These are phyloP conservation scores for Silurus asotus DNA, from an alignment of 2,113 vertebrate species.

Conservation along the genomic window DNA sequence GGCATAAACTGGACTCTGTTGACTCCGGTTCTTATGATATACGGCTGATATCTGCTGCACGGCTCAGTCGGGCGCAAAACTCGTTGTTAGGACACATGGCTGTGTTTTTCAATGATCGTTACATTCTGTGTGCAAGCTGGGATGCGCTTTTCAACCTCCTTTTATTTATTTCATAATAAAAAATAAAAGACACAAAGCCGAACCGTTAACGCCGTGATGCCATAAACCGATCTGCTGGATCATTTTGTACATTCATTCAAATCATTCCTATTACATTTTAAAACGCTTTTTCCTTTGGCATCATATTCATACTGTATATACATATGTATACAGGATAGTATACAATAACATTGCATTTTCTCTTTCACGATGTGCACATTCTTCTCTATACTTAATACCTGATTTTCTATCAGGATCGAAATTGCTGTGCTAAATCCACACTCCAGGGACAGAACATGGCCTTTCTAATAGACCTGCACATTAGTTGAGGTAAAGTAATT, in stretches of 20 bases:
- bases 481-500: constrained; percentile 71
- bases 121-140: constrained; percentile 45
- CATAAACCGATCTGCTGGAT: constrained; percentile 52
- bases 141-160: constrained; percentile 39
- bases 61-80: neutral
- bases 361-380: no score
- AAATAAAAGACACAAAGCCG: constrained; percentile 27
- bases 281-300: neutral
- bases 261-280: neutral
- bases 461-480: constrained; percentile 71
- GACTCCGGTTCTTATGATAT: constrained; percentile 27
- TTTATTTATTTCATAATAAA: constrained; percentile 40
- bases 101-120: constrained; percentile 45
- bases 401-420: constrained; percentile 5
- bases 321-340: neutral
- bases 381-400: neutral
- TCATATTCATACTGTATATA: neutral
- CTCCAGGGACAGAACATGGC: constrained; percentile 61
- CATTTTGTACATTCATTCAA: constrained; percentile 40
- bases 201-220: constrained; percentile 25
- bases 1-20: constrained; percentile 40
- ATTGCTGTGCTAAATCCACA: constrained; percentile 56
- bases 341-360: neutral
- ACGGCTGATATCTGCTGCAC: neutral
- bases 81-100: constrained; percentile 17